Percentiles rank a stretch among this genome's conserved stretches.
Evolutionary conservation across 1,140 invertebrate genomes (phyloP).

Genomic region (Calephelis virginiensis): DNA sequence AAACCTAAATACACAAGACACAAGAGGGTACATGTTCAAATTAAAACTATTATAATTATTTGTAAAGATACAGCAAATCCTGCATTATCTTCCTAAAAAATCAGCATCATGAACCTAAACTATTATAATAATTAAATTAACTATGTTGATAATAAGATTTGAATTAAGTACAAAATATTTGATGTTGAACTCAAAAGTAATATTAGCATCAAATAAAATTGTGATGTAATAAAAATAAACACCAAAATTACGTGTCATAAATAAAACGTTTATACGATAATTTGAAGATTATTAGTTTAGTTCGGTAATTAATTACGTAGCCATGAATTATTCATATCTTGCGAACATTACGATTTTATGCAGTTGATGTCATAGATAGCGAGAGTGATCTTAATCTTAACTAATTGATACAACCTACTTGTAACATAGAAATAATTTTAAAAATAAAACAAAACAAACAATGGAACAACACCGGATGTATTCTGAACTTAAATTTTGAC

Average conservation of each 20-base stretch:
- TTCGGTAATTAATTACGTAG: conserved; percentile 26
- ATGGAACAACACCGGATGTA: no score
- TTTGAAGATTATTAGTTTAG: background rate
- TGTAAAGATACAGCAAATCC: no score
- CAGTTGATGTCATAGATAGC: conserved; percentile 49
- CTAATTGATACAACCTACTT: background rate
- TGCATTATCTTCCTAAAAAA: no score
- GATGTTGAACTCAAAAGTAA: background rate
- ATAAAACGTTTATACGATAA: background rate
- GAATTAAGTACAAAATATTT: background rate
- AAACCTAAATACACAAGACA: no score
- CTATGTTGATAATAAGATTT: no score
- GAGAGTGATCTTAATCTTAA: conserved; percentile 31
- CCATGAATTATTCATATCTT: conserved; percentile 46
- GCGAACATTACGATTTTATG: conserved; percentile 39
- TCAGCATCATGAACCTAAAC: no score
- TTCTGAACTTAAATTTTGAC: conserved; percentile 27
- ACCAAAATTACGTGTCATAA: background rate
- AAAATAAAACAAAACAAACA: background rate
- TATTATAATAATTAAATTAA: no score
- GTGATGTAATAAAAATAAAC: conserved; percentile 10
- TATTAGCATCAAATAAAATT: background rate
- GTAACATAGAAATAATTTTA: background rate
- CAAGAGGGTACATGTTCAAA: no score
- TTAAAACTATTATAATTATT: no score